Conservation (phyloP, 1,140 invertebrate species). For the Hormaphis cornu region DNA sequence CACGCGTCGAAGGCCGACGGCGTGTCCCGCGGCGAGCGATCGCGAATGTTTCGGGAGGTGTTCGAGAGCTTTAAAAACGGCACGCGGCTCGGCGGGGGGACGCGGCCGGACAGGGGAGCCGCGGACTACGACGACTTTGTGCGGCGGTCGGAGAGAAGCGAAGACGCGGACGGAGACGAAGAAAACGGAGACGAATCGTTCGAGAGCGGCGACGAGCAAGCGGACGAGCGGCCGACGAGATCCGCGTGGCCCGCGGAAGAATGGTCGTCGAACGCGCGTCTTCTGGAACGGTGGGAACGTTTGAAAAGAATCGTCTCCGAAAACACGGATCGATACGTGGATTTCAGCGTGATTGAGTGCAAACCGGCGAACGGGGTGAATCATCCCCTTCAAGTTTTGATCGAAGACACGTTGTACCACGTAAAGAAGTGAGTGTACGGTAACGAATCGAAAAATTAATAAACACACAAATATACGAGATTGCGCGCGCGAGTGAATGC, state of each 20-base stretch:
- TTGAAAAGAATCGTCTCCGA: not conserved
- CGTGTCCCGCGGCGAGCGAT: not conserved
- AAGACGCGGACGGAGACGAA: too few relatives aligned
- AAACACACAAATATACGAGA: too few relatives aligned
- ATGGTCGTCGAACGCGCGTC: too few relatives aligned
- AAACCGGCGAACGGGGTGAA: not conserved
- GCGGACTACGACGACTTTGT: too few relatives aligned
- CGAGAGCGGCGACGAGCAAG: too few relatives aligned
- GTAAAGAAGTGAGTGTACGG: slow-evolving; percentile 14
- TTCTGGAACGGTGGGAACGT: not conserved
- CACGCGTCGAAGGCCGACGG: not conserved
- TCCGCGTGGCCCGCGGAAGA: too few relatives aligned
- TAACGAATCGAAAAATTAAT: too few relatives aligned
- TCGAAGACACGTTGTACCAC: not conserved
- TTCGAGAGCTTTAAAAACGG: not conserved
- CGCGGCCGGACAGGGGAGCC: too few relatives aligned
- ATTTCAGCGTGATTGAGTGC: not conserved
- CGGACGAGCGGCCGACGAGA: too few relatives aligned
- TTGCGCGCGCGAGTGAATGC: too few relatives aligned
- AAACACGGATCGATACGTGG: not conserved
- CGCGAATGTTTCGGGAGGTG: not conserved
- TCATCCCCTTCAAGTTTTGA: too few relatives aligned
- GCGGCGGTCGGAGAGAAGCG: too few relatives aligned
- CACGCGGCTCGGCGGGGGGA: not conserved
- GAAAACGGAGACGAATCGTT: not conserved